A percentile compares a stretch with the other conserved stretches of the same genome.
Evolutionary conservation across 2,113 vertebrate species (phyloP).

Genomic region (Psilopogon haemacephalus): DNA sequence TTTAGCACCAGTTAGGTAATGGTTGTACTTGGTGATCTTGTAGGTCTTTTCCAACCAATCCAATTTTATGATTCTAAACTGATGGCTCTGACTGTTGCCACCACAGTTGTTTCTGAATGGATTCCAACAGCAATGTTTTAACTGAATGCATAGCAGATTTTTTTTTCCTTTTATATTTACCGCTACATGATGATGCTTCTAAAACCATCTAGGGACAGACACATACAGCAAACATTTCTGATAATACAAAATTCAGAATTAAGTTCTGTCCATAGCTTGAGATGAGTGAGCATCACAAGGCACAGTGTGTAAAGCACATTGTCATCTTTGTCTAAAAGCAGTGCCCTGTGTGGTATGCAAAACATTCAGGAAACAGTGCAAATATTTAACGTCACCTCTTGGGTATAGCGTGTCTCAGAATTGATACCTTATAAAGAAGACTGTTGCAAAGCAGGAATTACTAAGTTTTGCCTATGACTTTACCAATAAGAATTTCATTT

Average conservation of each 20-base stretch:
- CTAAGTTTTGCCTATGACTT: constrained; percentile 9
- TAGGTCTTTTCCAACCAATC: no score
- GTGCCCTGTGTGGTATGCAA: not conserved
- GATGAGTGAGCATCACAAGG: not conserved
- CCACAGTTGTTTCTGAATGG: not conserved
- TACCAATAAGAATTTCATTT: not conserved
- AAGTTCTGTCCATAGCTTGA: constrained; percentile 48
- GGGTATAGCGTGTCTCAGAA: constrained; percentile 49
- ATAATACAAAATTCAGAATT: constrained; percentile 37
- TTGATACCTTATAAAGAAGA: constrained; percentile 60
- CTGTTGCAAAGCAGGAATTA: constrained; percentile 38
- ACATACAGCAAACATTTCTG: not conserved
- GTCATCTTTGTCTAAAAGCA: not conserved
- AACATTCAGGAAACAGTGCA: constrained; percentile 27
- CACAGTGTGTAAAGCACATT: not conserved
- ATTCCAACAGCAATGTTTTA: not conserved
- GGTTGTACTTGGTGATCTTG: no score
- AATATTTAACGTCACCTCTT: constrained; percentile 58
- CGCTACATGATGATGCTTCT: not conserved
- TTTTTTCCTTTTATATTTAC: not conserved
- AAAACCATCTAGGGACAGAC: not conserved
- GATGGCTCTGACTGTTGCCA: not conserved
- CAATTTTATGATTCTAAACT: no score
- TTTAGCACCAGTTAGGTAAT: no score
- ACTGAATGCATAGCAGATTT: not conserved